Evolutionary conservation across 2,113 vertebrate genomes (phyloP).

Genomic region (Pagrus major): DNA sequence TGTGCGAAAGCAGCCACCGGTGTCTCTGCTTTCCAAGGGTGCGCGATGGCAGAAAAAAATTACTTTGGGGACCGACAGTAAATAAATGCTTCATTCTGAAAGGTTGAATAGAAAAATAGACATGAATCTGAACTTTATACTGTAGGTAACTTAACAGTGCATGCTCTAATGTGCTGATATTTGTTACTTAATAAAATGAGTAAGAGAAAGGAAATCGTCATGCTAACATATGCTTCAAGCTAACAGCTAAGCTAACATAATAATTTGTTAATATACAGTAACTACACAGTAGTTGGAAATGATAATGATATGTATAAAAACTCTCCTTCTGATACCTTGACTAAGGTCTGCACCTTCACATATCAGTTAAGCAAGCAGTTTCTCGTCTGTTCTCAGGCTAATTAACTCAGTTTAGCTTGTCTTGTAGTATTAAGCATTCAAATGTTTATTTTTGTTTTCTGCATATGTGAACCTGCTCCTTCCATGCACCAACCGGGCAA

Average conservation of each 20-base stretch:
- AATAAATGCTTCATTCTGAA: slow-evolving; percentile 65
- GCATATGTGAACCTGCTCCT: slow-evolving; percentile 9
- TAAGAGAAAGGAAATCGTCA: slow-evolving; percentile 68
- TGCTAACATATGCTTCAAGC: slow-evolving; percentile 68
- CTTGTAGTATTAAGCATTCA: background rate
- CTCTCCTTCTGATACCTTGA: slow-evolving; percentile 45
- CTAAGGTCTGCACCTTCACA: slow-evolving; percentile 16
- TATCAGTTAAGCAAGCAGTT: slow-evolving; percentile 12
- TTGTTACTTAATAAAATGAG: slow-evolving; percentile 53
- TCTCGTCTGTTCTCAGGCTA: background rate
- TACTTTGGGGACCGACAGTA: slow-evolving; percentile 41
- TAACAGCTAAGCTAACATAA: slow-evolving; percentile 68
- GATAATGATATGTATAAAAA: slow-evolving; percentile 79
- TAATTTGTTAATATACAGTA: slow-evolving; percentile 76
- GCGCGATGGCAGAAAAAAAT: slow-evolving; percentile 34
- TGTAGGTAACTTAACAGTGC: slow-evolving; percentile 67
- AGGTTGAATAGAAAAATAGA: slow-evolving; percentile 83
- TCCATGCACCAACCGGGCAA: background rate
- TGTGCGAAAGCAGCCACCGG: slow-evolving; percentile 30
- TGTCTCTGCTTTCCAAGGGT: slow-evolving; percentile 39
- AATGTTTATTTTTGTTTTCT: background rate
- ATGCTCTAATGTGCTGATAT: slow-evolving; percentile 71
- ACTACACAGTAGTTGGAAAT: slow-evolving; percentile 87
- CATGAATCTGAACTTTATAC: slow-evolving; percentile 72
- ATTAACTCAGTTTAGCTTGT: background rate